phyloP scores from a whole-genome alignment of 1,140 invertebrate genomes.

The Drosophila rhopaloa region DNA sequence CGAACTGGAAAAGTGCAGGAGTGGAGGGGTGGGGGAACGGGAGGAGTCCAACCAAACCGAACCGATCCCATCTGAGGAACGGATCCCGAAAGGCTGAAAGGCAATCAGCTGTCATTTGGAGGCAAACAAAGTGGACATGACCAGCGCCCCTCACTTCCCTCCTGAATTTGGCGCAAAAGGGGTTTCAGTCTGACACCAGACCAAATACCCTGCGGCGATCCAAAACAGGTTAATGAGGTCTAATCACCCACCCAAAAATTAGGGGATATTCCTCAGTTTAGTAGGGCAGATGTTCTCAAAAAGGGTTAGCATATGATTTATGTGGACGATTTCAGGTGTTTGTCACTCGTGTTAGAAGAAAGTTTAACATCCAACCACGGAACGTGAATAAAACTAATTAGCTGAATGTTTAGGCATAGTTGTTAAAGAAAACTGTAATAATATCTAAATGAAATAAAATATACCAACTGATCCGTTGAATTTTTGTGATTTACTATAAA shows the following conservation, averaged over 20 bases:
- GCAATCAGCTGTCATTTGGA: conserved; percentile 82
- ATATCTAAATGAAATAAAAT: too few relatives aligned
- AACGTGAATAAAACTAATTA: too few relatives aligned
- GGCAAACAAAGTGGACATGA: conserved; percentile 82
- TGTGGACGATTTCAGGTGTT: neutral
- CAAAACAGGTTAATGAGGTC: conserved; percentile 41
- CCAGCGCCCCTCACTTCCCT: conserved; percentile 7
- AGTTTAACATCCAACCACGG: too few relatives aligned
- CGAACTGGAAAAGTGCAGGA: conserved; percentile 3
- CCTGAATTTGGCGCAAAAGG: conserved; percentile 34
- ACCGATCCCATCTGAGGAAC: conserved; percentile 28
- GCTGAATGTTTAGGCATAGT: too few relatives aligned
- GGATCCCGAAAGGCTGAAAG: conserved; percentile 52
- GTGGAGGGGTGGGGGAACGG: too few relatives aligned
- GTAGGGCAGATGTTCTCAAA: neutral
- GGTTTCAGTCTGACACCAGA: conserved; percentile 52
- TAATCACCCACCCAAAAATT: conserved; percentile 38
- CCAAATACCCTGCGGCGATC: conserved; percentile 60
- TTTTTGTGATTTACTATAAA: too few relatives aligned
- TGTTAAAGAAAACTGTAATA: too few relatives aligned
- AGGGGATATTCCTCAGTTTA: conserved; percentile 3
- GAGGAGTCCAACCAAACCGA: conserved; percentile 6
- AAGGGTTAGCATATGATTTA: conserved; percentile 15
- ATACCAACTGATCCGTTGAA: too few relatives aligned
- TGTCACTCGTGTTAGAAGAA: neutral